A percentile compares a stretch with the other conserved stretches of the same genome.
Conservation (phyloP, 2,888 invertebrate species). For the Ernsta delagoae region DNA sequence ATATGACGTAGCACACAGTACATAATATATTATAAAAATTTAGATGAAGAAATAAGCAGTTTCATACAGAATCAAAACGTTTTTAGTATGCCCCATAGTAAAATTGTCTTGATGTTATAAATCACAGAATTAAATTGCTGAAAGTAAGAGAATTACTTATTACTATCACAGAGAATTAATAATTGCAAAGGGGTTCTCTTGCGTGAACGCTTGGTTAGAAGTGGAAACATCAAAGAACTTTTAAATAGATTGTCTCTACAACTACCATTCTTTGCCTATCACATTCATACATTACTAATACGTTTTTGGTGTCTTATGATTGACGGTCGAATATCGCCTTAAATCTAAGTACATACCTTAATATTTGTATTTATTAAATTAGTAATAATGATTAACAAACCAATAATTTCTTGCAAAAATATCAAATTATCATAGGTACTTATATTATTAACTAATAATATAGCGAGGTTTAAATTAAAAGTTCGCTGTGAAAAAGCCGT, state of each 20-base stretch:
- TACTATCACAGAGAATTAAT: conserved; percentile 69
- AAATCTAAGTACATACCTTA: conserved; percentile 45
- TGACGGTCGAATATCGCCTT: conserved; percentile 51
- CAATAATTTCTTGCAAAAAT: conserved; percentile 7
- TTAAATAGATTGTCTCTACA: conserved; percentile 51
- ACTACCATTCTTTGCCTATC: conserved; percentile 52
- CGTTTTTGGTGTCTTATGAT: conserved; percentile 68
- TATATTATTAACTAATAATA: background rate
- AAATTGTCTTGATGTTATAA: conserved; percentile 22
- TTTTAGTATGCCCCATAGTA: conserved; percentile 5
- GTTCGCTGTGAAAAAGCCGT: conserved; percentile 2
- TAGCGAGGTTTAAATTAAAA: conserved; percentile 31
- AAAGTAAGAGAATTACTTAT: conserved; percentile 52
- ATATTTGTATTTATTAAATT: conserved; percentile 9
- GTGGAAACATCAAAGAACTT: conserved; percentile 49
- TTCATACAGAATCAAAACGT: background rate
- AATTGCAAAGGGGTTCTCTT: conserved; percentile 58
- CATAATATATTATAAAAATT: conserved; percentile 3
- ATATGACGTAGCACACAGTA: background rate
- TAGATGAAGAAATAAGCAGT: background rate
- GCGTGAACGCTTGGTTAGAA: conserved; percentile 56
- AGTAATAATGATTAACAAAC: conserved; percentile 5
- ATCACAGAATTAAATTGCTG: conserved; percentile 51
- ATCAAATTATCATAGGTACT: background rate
- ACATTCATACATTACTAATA: conserved; percentile 63